Conservation (phyloP, 2,113 vertebrate genomes). For the Oncorhynchus keta region DNA sequence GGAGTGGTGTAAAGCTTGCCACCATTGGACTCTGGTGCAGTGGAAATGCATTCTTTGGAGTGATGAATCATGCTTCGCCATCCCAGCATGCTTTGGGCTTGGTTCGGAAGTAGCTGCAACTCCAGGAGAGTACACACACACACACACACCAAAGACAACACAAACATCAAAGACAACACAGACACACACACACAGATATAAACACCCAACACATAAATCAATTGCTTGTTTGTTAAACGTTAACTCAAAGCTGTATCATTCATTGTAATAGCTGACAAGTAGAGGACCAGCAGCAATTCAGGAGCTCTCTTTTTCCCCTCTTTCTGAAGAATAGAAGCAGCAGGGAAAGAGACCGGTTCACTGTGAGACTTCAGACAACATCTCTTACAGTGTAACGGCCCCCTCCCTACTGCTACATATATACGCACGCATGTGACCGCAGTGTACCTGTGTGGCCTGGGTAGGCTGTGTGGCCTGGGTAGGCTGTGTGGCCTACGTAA, state of each 20-base stretch:
- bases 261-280: background rate
- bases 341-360: constrained; percentile 99
- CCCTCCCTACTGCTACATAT: constrained; percentile 79
- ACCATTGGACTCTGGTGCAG: too few relatives aligned
- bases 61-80: too few relatives aligned
- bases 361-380: constrained; percentile 98
- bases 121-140: constrained; percentile 76
- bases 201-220: too few relatives aligned
- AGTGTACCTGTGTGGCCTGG: constrained; percentile 71
- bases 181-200: background rate
- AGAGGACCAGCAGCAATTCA: too few relatives aligned
- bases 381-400: constrained; percentile 99
- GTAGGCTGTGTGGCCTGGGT: constrained; percentile 70
- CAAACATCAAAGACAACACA: too few relatives aligned
- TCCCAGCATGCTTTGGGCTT: constrained; percentile 79
- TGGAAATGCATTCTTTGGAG: too few relatives aligned
- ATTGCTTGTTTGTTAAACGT: too few relatives aligned
- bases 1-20: too few relatives aligned
- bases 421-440: constrained; percentile 10
- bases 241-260: background rate
- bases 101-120: constrained; percentile 76
- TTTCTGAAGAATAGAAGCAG: constrained; percentile 68
- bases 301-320: background rate
- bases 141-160: background rate
- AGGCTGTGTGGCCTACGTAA: constrained; percentile 31